Evolutionary conservation across 2,888 invertebrate species (phyloP), one percentile per base, ranked within the genome.

Genomic region (Andrena camellia): DNA sequence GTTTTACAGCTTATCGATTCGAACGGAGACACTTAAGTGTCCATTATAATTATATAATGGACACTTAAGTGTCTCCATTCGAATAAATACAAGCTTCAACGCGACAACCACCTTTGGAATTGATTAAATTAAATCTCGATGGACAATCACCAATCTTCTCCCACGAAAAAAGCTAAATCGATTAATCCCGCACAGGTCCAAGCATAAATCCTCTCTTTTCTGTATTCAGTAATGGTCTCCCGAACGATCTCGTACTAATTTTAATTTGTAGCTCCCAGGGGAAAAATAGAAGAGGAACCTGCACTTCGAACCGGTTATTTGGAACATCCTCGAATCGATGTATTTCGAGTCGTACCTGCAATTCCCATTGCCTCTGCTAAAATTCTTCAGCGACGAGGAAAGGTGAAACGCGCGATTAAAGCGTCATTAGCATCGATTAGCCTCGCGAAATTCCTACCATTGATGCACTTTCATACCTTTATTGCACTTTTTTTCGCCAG

Each of bases 401-500:
- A 59, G 79, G 71, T 73, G n/a, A 78, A 81, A 78, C 74, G 77
- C 52, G 78, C 86, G 81, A 89, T 91, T 87, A 87, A 88, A 90
- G 80, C 86, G 71, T 90, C 90, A 84, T 91, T 91, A 91, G 89
- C 89, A 90, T 90, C 89, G 89, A 91, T 91, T 88, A 89, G 86
- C 83, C 78, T 63, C 78, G 72, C 50, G 63, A 84, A 77, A 74
- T 79, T 85, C 74, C 31, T 29, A 60, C 60, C 63, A 59, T 63
- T 66, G 64, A 67, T 59, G 59, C 59, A 76, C 69, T 63, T 68
- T 71, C 31, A 64, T 62, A 76, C 69, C 67, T 68, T 71, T 35
- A 64, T 62, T 75, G 57, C 67, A 71, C 64, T 81, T 77, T 80
- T 80, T 87, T 87, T 5, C 26, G 26, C 33, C 17, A 54, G 26